Conservation (phyloP, 37 sponge, comb jelly and placozoan species). For the Crambe crambe region DNA sequence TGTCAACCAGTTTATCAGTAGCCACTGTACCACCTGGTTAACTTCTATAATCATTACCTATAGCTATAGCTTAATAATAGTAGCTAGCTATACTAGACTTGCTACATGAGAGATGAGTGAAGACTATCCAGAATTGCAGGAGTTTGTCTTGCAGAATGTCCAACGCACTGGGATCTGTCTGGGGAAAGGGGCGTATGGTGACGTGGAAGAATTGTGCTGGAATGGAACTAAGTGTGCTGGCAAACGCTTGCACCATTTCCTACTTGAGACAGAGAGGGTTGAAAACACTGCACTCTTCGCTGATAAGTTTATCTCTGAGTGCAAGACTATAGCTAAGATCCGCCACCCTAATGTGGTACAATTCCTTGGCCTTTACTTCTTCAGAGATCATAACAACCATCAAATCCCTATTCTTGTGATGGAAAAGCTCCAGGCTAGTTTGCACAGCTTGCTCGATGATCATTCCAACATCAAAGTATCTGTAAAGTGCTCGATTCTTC, state of each 20-base stretch:
- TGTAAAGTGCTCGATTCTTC: constrained; percentile 12
- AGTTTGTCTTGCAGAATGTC: neutral
- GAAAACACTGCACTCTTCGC: neutral
- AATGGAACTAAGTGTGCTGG: neutral
- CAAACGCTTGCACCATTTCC: neutral
- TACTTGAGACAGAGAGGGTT: neutral
- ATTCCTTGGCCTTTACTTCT: neutral
- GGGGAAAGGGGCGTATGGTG: neutral
- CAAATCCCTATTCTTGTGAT: constrained; percentile 10
- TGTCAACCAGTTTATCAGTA: too few relatives aligned
- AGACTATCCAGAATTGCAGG: neutral
- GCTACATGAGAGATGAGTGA: neutral
- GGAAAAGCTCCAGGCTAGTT: constrained; percentile 2
- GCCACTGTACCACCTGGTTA: too few relatives aligned
- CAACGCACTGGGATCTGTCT: neutral
- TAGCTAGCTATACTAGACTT: too few relatives aligned
- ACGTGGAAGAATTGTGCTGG: neutral
- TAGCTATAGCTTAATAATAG: too few relatives aligned
- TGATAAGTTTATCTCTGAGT: neutral
- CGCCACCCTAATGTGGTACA: neutral
- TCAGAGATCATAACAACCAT: neutral
- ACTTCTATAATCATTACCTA: too few relatives aligned
- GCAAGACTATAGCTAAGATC: neutral
- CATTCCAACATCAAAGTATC: neutral
- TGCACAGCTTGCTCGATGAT: neutral